Conservation (phyloP, 1,140 invertebrate genomes). For the Leptinotarsa defecta region DNA sequence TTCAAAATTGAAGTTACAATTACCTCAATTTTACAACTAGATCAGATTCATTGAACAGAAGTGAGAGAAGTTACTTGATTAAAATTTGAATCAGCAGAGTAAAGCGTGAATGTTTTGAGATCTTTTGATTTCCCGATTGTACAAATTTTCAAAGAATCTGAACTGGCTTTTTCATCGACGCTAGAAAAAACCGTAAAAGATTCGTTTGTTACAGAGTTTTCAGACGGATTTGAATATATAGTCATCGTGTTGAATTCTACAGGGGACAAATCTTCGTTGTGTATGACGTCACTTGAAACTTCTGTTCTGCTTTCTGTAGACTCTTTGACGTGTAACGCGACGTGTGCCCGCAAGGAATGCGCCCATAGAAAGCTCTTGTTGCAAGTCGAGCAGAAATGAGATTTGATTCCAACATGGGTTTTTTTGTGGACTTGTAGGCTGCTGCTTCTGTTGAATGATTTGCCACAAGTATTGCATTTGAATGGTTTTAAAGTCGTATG, state of each 20-base stretch:
- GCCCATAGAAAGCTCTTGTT: slow-evolving; percentile 67
- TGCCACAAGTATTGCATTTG: slow-evolving; percentile 59
- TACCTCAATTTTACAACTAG: too few species aligned
- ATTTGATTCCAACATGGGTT: slow-evolving; percentile 67
- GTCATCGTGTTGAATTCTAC: background rate
- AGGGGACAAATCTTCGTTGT: background rate
- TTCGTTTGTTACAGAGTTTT: background rate
- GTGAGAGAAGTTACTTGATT: background rate
- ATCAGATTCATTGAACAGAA: background rate
- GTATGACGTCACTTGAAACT: background rate
- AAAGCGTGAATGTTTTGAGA: slow-evolving; percentile 10
- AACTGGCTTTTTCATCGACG: background rate
- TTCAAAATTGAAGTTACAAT: too few species aligned
- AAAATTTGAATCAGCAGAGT: slow-evolving; percentile 10
- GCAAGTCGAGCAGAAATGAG: slow-evolving; percentile 71
- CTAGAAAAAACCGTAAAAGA: slow-evolving; percentile 13
- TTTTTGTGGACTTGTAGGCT: slow-evolving; percentile 61
- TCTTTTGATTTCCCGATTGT: background rate
- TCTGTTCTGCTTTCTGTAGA: background rate
- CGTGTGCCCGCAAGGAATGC: slow-evolving; percentile 68
- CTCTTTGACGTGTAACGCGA: slow-evolving; percentile 43
- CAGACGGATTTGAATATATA: background rate
- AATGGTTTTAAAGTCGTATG: slow-evolving; percentile 70
- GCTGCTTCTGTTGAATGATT: slow-evolving; percentile 46
- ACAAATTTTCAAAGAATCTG: slow-evolving; percentile 16